These are phyloP conservation scores for Julus scanicus DNA, from an alignment of 2,888 invertebrate genomes.

Conservation along the genomic window DNA sequence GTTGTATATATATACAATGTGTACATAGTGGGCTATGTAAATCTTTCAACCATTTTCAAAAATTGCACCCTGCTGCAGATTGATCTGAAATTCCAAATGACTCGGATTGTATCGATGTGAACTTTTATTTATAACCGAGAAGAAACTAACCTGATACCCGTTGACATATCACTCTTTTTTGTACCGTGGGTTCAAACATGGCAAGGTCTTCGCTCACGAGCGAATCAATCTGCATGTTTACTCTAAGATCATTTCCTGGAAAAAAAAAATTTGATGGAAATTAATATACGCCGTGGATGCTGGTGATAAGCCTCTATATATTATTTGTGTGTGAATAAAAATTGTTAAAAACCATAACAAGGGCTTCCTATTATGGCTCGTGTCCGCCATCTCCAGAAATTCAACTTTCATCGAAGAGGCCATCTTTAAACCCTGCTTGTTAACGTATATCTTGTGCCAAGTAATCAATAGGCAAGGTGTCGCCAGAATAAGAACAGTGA, in stretches of 20 bases:
- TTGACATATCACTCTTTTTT: slow-evolving; percentile 1
- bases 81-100: not conserved
- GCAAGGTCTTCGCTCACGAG: not conserved
- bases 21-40: no score
- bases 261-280: not conserved
- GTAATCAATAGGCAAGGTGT: slow-evolving; percentile 13
- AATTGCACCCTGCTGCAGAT: not conserved
- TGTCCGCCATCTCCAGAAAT: not conserved
- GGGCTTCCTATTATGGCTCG: no score
- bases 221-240: slow-evolving; percentile 36
- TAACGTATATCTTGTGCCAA: not conserved
- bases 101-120: not conserved
- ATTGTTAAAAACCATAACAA: not conserved
- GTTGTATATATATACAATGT: no score
- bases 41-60: not conserved
- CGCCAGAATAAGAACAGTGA: not conserved
- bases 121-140: not conserved
- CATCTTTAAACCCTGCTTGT: no score
- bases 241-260: not conserved
- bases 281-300: not conserved
- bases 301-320: not conserved
- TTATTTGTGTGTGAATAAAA: not conserved
- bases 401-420: not conserved
- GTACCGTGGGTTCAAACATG: slow-evolving; percentile 8
- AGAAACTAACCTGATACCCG: slow-evolving; percentile 29